phyloP scores from a whole-genome alignment of 2,797 vertebrate species.

The Crax fasciolata region DNA sequence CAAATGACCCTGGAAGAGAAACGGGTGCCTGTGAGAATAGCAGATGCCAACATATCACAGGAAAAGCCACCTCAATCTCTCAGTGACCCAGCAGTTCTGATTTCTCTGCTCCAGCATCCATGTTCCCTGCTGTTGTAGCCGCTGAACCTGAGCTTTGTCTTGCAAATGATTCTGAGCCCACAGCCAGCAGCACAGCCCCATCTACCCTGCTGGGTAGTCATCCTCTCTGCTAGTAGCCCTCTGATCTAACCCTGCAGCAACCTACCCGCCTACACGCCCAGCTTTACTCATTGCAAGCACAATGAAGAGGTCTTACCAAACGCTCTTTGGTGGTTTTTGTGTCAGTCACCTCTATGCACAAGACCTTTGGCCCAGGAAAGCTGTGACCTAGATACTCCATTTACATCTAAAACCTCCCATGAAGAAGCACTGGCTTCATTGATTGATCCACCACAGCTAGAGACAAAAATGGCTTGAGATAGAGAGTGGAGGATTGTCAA shows the following conservation, averaged over 20 bases:
- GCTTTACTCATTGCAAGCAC: fast-evolving
- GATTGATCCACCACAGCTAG: background rate
- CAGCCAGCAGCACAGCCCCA: background rate
- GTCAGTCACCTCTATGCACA: background rate
- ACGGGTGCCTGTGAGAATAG: background rate
- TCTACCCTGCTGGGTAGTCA: background rate
- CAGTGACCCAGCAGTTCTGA: background rate
- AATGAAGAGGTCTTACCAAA: background rate
- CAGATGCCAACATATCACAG: background rate
- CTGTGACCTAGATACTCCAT: background rate
- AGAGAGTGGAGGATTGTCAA: background rate
- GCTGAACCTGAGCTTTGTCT: background rate
- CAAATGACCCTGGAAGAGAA: constrained; percentile 67
- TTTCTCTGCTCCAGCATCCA: background rate
- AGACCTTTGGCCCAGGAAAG: background rate
- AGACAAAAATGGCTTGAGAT: background rate
- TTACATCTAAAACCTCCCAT: background rate
- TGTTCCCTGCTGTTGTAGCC: background rate
- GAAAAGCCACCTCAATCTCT: background rate
- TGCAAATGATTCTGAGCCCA: background rate
- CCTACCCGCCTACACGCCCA: background rate
- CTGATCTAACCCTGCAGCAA: background rate
- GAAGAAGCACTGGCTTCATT: background rate
- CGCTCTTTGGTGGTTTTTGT: background rate
- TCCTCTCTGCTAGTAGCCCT: background rate